phyloP scores from a whole-genome alignment of 30 jellyfish, hydroid and myxozoan genomes.

The Turritopsis dohrnii region DNA sequence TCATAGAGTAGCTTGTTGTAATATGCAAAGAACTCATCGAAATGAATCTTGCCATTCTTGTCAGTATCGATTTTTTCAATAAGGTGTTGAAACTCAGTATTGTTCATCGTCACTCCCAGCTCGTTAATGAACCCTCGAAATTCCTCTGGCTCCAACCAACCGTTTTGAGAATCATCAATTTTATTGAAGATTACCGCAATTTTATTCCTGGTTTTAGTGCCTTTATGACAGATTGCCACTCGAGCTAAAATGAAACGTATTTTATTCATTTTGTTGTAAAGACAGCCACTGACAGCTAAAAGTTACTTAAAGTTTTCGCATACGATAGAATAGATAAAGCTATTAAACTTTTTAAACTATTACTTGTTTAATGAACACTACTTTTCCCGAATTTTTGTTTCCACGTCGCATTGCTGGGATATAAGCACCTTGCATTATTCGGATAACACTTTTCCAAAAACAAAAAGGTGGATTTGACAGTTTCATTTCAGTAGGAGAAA shows the following conservation, averaged over 20 bases:
- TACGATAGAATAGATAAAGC: no score
- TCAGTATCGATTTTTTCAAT: conserved; percentile 12
- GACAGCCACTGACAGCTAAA: no score
- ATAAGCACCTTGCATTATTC: no score
- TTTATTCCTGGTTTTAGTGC: neutral
- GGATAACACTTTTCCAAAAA: no score
- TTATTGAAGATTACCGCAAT: neutral
- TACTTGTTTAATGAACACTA: no score
- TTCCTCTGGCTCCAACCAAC: neutral
- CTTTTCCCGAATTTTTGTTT: no score
- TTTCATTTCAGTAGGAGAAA: no score
- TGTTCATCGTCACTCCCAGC: neutral
- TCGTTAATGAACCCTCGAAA: neutral
- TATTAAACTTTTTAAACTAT: no score
- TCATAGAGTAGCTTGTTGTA: neutral
- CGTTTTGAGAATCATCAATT: neutral
- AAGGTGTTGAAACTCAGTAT: neutral
- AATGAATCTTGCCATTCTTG: neutral
- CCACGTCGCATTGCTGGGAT: no score
- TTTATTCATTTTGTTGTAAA: no score
- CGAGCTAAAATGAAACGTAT: neutral
- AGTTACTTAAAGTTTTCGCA: no score
- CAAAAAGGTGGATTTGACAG: no score
- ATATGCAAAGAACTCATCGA: neutral
- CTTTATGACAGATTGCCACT: neutral